phyloP scores from a whole-genome alignment of 2,797 vertebrate genomes.

The Holocentrus rufus region DNA sequence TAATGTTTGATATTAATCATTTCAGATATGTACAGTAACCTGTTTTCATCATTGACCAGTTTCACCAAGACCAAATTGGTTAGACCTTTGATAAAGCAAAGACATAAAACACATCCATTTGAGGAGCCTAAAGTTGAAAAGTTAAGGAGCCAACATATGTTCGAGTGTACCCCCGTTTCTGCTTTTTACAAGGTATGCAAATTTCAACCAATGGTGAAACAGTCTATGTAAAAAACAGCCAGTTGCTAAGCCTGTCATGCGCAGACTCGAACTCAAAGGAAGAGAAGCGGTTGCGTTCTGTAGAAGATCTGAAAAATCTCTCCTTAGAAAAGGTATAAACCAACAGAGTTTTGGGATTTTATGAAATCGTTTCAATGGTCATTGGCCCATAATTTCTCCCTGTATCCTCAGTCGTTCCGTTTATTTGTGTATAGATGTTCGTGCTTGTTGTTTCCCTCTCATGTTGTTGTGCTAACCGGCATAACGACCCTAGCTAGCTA shows the following conservation, averaged over 20 bases:
- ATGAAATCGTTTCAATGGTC: background rate
- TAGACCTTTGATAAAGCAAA: too few species aligned
- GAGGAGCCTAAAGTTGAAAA: too few species aligned
- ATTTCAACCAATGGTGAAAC: too few species aligned
- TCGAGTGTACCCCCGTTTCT: too few species aligned
- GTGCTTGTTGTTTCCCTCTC: background rate
- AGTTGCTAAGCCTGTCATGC: constrained; percentile 38
- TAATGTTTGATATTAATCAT: too few species aligned
- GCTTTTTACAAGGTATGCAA: too few species aligned
- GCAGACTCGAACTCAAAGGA: constrained; percentile 62
- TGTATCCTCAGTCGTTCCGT: background rate
- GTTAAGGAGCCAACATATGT: too few species aligned
- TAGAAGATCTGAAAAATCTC: constrained; percentile 56
- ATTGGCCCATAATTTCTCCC: background rate
- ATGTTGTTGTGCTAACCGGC: constrained; percentile 76
- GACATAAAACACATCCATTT: too few species aligned
- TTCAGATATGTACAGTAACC: too few species aligned
- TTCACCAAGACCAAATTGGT: too few species aligned
- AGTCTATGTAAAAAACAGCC: too few species aligned
- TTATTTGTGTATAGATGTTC: background rate
- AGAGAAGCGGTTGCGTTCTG: constrained; percentile 49
- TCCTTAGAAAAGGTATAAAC: constrained; percentile 65
- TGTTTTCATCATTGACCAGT: too few species aligned
- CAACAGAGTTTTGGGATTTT: background rate
- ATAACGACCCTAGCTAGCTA: constrained; percentile 64